phyloP scores from a whole-genome alignment of 2,797 vertebrate genomes.

The Eurystomus glaucurus region DNA sequence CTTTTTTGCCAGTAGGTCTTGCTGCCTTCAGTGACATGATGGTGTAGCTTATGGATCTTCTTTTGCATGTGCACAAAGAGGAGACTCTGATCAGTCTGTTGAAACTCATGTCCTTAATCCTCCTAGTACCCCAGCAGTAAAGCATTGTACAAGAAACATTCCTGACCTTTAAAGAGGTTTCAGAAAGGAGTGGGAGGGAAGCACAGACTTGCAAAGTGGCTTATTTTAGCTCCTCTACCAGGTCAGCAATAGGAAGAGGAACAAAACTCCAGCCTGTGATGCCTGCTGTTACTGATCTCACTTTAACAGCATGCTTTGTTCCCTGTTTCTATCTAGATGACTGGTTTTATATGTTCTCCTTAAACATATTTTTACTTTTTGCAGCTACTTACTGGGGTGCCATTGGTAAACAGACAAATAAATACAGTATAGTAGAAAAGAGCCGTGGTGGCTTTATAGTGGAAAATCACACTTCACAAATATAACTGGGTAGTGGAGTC shows the following conservation, averaged over 20 bases:
- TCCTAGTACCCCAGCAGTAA: neutral
- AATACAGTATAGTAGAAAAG: neutral
- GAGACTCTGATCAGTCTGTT: neutral
- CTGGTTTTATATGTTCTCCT: neutral
- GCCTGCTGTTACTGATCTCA: neutral
- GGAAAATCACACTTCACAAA: neutral
- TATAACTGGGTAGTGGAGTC: neutral
- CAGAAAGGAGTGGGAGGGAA: neutral
- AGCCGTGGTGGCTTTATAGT: fast-evolving
- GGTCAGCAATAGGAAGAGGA: neutral
- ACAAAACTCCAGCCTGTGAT: neutral
- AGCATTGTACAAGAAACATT: neutral
- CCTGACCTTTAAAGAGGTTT: neutral
- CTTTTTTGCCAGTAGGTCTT: neutral
- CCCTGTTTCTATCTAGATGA: neutral
- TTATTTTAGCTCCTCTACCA: neutral
- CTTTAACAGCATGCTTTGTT: neutral
- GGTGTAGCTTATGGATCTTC: neutral
- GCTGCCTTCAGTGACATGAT: neutral
- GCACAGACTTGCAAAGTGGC: neutral
- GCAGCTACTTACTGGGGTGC: neutral
- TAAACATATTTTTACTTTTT: neutral
- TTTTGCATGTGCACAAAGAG: neutral
- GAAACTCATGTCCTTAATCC: neutral
- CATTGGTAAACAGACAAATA: neutral